phyloP scores from a whole-genome alignment of 92 coral and sea anemone species.

The Ricordea florida region DNA sequence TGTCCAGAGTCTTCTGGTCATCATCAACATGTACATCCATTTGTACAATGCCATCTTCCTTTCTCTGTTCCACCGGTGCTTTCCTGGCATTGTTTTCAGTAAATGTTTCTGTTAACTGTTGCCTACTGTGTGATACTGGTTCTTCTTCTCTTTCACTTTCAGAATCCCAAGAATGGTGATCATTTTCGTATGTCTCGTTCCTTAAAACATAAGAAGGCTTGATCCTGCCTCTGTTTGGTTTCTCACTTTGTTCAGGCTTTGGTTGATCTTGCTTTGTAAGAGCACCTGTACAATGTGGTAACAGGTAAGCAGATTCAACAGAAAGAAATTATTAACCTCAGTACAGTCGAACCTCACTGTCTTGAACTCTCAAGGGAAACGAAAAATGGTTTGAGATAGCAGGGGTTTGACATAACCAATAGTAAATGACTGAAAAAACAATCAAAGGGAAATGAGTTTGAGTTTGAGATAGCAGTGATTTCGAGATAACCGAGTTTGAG shows the following conservation, averaged over 20 bases:
- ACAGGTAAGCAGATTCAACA: too few relatives aligned
- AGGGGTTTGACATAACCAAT: too few relatives aligned
- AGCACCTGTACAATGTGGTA: too few relatives aligned
- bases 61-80: background rate
- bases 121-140: slow-evolving; percentile 37
- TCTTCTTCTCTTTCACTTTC: slow-evolving; percentile 46
- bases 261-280: slow-evolving; percentile 31
- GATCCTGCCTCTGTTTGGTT: slow-evolving; percentile 35
- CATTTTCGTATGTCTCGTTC: background rate
- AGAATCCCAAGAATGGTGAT: slow-evolving; percentile 66
- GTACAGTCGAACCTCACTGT: too few relatives aligned
- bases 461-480: too few relatives aligned
- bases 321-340: background rate
- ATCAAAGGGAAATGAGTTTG: too few relatives aligned
- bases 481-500: too few relatives aligned
- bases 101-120: slow-evolving; percentile 15
- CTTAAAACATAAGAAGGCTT: slow-evolving; percentile 56
- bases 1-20: background rate
- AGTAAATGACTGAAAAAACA: too few relatives aligned
- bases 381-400: too few relatives aligned
- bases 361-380: too few relatives aligned
- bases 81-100: slow-evolving; percentile 12
- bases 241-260: background rate
- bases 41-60: background rate
- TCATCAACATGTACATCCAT: background rate